Percentiles rank a stretch among this genome's conserved stretches.
phyloP scores from a whole-genome alignment of 1,140 invertebrate genomes.

The Drosophila orosa region DNA sequence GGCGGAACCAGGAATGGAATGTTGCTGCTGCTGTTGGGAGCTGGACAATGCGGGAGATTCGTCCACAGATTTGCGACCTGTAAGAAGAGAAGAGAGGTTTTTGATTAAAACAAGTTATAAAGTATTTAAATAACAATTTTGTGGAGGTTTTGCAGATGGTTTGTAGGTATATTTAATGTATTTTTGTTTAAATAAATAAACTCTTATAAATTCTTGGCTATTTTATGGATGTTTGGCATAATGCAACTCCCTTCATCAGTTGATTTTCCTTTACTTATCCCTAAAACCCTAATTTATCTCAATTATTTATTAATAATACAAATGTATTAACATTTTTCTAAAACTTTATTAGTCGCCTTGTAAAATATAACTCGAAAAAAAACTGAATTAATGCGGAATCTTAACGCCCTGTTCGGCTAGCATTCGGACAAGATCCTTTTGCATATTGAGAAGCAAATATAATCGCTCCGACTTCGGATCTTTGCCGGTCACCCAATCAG shows the following conservation, averaged over 20 bases:
- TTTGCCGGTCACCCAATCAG: conserved; percentile 3
- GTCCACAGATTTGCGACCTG: conserved; percentile 71
- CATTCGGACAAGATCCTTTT: conserved; percentile 65
- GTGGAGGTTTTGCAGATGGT: background rate
- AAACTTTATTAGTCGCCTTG: background rate
- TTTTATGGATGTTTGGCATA: background rate
- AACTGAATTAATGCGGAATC: background rate
- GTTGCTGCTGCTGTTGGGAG: conserved; percentile 56
- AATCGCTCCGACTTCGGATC: conserved; percentile 33
- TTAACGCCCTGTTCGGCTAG: conserved; percentile 40
- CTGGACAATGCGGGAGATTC: conserved; percentile 33
- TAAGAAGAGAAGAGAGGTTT: background rate
- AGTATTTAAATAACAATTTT: background rate
- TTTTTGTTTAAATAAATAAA: background rate
- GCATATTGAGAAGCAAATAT: conserved; percentile 63
- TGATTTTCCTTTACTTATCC: too few relatives aligned
- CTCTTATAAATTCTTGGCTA: background rate
- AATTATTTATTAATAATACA: background rate
- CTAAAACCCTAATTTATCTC: background rate
- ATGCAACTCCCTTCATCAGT: too few relatives aligned
- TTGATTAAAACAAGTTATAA: background rate
- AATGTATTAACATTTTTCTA: background rate
- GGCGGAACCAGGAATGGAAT: conserved; percentile 48
- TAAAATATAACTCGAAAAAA: background rate
- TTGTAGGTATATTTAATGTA: background rate